These are phyloP conservation scores for Hirtodrosophila histrioides DNA, from an alignment of 2,888 invertebrate species.

Conservation along the genomic window DNA sequence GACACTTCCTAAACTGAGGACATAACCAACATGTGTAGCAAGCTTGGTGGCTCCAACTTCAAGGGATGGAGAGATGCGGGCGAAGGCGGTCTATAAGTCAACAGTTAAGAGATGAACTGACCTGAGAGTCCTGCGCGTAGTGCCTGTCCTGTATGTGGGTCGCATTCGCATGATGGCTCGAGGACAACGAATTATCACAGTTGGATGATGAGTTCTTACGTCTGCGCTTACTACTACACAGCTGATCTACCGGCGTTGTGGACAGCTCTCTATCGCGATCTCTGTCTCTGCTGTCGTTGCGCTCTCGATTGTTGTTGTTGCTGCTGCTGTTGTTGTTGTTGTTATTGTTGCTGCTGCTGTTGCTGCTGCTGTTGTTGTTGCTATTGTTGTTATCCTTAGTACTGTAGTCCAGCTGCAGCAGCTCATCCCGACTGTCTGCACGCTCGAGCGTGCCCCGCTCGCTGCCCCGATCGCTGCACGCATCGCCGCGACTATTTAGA, in stretches of 20 bases:
- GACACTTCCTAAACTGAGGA: too few species aligned
- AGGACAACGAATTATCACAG: slow-evolving; percentile 88
- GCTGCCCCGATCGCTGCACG: slow-evolving; percentile 75
- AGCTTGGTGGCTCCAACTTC: too few species aligned
- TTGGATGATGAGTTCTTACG: slow-evolving; percentile 86
- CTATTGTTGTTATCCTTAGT: slow-evolving; percentile 82
- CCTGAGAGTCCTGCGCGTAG: slow-evolving; percentile 88
- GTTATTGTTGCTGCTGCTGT: slow-evolving; percentile 51
- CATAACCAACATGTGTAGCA: too few species aligned
- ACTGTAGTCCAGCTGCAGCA: slow-evolving; percentile 84
- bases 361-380: slow-evolving; percentile 57
- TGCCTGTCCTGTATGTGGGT: slow-evolving; percentile 86
- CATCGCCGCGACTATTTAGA: slow-evolving; percentile 67
- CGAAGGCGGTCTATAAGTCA: too few species aligned
- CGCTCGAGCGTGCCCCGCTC: slow-evolving; percentile 80
- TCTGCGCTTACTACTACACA: slow-evolving; percentile 85
- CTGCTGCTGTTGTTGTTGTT: slow-evolving; percentile 48
- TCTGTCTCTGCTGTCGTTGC: slow-evolving; percentile 85
- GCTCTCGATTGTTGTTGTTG: slow-evolving; percentile 48
- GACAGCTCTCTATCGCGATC: slow-evolving; percentile 86
- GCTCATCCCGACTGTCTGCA: slow-evolving; percentile 84
- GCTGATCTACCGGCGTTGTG: slow-evolving; percentile 84
- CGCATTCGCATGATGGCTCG: slow-evolving; percentile 86
- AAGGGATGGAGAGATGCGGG: too few species aligned
- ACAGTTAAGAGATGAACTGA: slow-evolving; percentile 71